A percentile compares a stretch with the other conserved stretches of the same genome.
Conservation (phyloP, 2,113 vertebrate species). For the Ptilorrhoa leucosticta region DNA sequence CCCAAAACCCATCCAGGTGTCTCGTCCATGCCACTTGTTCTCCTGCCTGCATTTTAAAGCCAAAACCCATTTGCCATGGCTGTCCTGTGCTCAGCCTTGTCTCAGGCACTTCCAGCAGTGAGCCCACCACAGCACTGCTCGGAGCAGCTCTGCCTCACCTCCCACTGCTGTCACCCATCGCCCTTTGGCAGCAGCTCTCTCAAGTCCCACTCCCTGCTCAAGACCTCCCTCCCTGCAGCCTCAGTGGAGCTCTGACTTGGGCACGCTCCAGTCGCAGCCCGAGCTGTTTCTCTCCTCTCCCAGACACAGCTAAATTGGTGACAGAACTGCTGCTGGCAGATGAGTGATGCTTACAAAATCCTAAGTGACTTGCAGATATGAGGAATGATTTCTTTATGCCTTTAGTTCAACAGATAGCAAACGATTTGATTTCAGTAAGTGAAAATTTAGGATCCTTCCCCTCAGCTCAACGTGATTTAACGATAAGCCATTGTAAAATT, state of each 20-base stretch:
- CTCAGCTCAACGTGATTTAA: neutral
- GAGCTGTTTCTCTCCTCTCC: neutral
- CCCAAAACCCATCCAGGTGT: neutral
- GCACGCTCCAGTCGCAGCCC: neutral
- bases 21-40: neutral
- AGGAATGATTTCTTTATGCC: neutral
- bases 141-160: neutral
- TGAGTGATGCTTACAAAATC: neutral
- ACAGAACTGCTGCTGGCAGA: constrained; percentile 22
- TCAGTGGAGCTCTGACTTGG: neutral
- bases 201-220: neutral
- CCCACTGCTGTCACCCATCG: neutral
- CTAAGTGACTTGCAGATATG: neutral
- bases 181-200: neutral
- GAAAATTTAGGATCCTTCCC: neutral
- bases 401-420: neutral
- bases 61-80: neutral
- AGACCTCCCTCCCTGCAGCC: neutral
- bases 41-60: neutral
- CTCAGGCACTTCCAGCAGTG: neutral
- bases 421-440: neutral
- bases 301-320: neutral
- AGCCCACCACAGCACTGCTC: neutral
- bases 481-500: neutral
- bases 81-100: neutral